Evolutionary conservation across 2,113 vertebrate genomes (phyloP).

Genomic region (Equus przewalskii): DNA sequence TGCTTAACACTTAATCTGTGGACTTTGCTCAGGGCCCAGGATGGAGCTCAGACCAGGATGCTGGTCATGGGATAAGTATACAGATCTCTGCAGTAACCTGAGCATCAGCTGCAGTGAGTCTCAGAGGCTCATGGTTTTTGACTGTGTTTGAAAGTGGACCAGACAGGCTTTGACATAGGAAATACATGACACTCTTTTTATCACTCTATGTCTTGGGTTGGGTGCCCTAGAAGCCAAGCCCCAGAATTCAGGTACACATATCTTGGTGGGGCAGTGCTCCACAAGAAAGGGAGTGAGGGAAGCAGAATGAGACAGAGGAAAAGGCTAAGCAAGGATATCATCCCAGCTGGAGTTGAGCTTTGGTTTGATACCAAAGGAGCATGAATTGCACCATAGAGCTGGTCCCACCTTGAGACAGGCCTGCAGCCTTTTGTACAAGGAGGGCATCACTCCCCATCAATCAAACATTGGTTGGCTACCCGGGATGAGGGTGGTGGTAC

Average conservation of each 20-base stretch:
- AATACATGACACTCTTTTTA: not conserved
- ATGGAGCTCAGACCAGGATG: not conserved
- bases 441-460: rapidly evolving
- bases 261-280: not conserved
- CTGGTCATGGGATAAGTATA: not conserved
- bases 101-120: not conserved
- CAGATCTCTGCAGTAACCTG: not conserved
- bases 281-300: not conserved
- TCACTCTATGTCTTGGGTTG: not conserved
- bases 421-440: not conserved
- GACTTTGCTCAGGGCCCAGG: not conserved
- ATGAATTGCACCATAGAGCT: not conserved
- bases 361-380: not conserved
- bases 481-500: not conserved
- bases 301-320: not conserved
- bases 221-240: not conserved
- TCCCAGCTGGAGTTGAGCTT: not conserved
- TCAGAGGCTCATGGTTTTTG: not conserved
- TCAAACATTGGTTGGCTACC: not conserved
- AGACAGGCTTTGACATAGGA: not conserved
- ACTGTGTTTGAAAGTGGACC: not conserved
- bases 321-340: not conserved
- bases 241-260: not conserved
- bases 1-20: not conserved
- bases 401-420: not conserved